These are phyloP conservation scores for Lasioglossum figueresi DNA, from an alignment of 2,888 invertebrate genomes.

Conservation along the genomic window DNA sequence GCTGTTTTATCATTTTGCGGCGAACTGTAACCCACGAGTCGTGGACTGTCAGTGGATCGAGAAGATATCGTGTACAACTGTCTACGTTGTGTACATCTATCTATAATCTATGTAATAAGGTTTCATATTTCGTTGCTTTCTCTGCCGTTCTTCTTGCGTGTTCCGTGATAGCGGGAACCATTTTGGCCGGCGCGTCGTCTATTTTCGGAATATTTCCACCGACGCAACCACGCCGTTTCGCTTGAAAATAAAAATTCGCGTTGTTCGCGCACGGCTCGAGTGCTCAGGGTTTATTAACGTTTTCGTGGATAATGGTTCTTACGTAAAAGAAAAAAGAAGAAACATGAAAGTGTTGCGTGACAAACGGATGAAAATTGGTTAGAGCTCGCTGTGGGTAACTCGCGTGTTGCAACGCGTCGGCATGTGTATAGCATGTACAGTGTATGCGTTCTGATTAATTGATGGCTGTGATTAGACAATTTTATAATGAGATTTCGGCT, in stretches of 20 bases:
- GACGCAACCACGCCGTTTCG: background rate
- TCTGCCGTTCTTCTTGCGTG: background rate
- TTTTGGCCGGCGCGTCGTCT: background rate
- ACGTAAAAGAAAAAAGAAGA: background rate
- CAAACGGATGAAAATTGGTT: background rate
- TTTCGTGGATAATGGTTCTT: background rate
- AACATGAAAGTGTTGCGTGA: background rate
- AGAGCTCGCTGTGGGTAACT: background rate
- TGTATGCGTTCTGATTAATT: slow-evolving; percentile 1
- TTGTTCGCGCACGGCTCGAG: background rate
- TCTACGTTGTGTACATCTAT: too few relatives aligned
- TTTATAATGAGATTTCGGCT: background rate
- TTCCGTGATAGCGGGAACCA: background rate
- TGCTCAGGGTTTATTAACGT: background rate
- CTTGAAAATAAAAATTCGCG: background rate
- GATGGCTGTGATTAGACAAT: background rate
- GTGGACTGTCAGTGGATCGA: slow-evolving; percentile 24
- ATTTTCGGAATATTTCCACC: background rate
- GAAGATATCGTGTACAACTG: slow-evolving; percentile 12
- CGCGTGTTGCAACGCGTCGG: background rate
- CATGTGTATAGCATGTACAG: background rate
- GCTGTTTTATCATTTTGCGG: background rate
- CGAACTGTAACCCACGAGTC: background rate
- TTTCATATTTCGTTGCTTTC: background rate
- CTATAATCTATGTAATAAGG: too few relatives aligned